phyloP scores from a whole-genome alignment of 2,888 invertebrate genomes.

The Carcina quercana region DNA sequence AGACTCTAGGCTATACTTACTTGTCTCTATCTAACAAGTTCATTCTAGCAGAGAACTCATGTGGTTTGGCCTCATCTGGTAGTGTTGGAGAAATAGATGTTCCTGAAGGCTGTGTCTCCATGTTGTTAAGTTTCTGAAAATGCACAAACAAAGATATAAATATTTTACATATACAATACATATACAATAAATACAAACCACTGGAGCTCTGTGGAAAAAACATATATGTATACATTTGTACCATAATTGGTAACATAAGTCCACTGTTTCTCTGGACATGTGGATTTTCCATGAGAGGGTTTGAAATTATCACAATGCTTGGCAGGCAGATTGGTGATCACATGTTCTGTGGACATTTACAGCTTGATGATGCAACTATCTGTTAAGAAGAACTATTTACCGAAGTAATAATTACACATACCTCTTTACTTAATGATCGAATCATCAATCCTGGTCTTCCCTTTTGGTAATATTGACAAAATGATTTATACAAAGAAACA shows the following conservation, averaged over 20 bases:
- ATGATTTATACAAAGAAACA: constrained; percentile 81
- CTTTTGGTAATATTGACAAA: constrained; percentile 79
- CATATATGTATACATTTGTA: no score
- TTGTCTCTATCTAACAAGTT: constrained; percentile 58
- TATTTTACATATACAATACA: no score
- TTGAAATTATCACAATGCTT: background rate
- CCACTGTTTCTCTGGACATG: no score
- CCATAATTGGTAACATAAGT: no score
- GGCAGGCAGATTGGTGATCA: background rate
- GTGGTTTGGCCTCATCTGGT: constrained; percentile 48
- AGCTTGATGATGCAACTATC: background rate
- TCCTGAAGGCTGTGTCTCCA: constrained; percentile 38
- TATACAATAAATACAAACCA: no score
- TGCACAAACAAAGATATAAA: no score
- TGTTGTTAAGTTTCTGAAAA: constrained; percentile 60
- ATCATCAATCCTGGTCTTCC: constrained; percentile 66
- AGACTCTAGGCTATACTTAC: constrained; percentile 39
- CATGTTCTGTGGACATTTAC: background rate
- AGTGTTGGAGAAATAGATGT: constrained; percentile 33
- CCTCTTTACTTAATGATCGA: constrained; percentile 67
- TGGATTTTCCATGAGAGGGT: no score
- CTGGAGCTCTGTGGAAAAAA: no score
- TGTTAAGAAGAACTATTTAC: no score
- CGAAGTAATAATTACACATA: no score
- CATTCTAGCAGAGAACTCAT: constrained; percentile 54